Evolutionary conservation across 2,888 invertebrate genomes (phyloP), one percentile per base, ranked within the genome.

Genomic region (Phytoseiulus persimilis): DNA sequence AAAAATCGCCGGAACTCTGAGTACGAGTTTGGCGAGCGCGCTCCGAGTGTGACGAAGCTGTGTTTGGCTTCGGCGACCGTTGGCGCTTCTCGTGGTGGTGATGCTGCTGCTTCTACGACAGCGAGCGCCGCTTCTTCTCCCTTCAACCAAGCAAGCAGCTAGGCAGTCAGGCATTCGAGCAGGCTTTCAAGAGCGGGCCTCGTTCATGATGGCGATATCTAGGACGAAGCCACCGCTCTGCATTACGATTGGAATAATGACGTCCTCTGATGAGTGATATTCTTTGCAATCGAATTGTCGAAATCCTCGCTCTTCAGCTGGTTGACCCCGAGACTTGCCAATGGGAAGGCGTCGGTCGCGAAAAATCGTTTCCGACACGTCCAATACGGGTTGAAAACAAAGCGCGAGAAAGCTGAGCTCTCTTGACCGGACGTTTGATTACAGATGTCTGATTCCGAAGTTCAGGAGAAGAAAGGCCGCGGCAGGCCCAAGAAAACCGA

Each of bases 401-500:
- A 23, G 14, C 18, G 11, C 1, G 23, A 28, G 5, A 65, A 65
- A 28, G 1, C 18, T 65, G 5, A 6, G 65, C 5, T 14, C 18
- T 23, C 65, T 14, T 11, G 2, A 18, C 18, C 65, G 18, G 65
- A 65, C 11, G 65, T 31, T 83, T 28, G 32, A 32, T 23, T 6
- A 33, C 32, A 87, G 87, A 87, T 87, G 87, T 87, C 87, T 31
- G 87, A 87, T 45, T 87, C 87, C 33, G 87, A 87, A 32, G 87
- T 87, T 3, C 87, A 87, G 87, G 87, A 87, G 87, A 87, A 87
- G 87, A 87, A 87, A 33, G 39, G 39, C 28, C 87, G 87, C 5
- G 87, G 87, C 31, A 87, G 87, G 87, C 87, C 87, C 45, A 87
- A 45, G 45, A 87, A 87, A 33, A n/a, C 32, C 33, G 87, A 87